phyloP scores from a whole-genome alignment of 1,140 invertebrate genomes.

The Drosophila pallidifrons region DNA sequence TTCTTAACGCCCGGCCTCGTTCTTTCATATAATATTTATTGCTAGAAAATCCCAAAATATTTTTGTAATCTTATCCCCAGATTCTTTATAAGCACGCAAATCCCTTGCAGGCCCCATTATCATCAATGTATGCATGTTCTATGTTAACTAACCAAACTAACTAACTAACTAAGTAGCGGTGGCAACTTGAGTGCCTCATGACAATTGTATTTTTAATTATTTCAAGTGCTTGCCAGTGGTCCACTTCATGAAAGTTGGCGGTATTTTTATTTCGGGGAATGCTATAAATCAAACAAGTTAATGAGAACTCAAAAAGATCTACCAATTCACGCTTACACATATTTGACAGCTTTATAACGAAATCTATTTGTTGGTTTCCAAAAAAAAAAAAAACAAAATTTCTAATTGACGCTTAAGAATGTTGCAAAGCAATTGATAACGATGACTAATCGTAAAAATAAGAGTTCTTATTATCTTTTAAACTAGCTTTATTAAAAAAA shows the following conservation, averaged over 20 bases:
- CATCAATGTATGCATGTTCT: too few relatives aligned
- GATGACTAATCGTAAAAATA: too few relatives aligned
- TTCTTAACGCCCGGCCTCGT: not conserved
- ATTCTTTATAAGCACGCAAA: conserved; percentile 9
- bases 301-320: too few relatives aligned
- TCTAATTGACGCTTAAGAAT: too few relatives aligned
- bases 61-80: conserved; percentile 66
- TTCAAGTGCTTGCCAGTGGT: conserved; percentile 4
- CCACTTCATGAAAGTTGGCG: not conserved
- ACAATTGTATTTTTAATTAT: conserved; percentile 39
- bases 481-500: not conserved
- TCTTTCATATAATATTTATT: conserved; percentile 51
- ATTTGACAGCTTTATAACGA: too few relatives aligned
- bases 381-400: too few relatives aligned
- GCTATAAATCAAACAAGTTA: not conserved
- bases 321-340: too few relatives aligned
- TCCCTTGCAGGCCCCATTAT: not conserved
- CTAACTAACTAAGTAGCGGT: too few relatives aligned
- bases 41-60: conserved; percentile 51
- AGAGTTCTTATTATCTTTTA: too few relatives aligned
- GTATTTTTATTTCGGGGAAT: not conserved
- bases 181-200: conserved; percentile 4
- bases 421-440: too few relatives aligned
- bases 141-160: too few relatives aligned
- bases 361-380: too few relatives aligned